phyloP scores from a whole-genome alignment of 2,888 invertebrate genomes.

The Trissolcus japonicus region DNA sequence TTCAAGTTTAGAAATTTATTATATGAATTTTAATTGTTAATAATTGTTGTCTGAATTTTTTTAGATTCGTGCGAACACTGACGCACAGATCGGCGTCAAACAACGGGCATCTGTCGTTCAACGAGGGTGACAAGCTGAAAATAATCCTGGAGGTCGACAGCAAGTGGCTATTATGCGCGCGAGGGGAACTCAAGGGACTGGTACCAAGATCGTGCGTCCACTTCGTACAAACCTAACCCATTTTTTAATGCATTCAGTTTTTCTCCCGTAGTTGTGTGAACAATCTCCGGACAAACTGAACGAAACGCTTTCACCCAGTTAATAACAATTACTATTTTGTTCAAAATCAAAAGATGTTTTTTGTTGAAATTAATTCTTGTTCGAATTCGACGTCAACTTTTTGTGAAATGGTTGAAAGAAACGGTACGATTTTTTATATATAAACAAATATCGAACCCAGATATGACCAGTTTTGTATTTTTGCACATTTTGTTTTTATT shows the following conservation, averaged over 20 bases:
- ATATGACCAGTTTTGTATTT: no score
- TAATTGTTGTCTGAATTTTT: slow-evolving; percentile 56
- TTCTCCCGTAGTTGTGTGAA: slow-evolving; percentile 12
- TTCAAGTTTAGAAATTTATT: not conserved
- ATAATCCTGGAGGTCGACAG: slow-evolving; percentile 86
- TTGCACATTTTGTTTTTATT: no score
- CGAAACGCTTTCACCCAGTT: slow-evolving; percentile 20
- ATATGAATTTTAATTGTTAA: no score
- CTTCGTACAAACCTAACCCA: slow-evolving; percentile 71
- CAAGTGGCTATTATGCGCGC: slow-evolving; percentile 85
- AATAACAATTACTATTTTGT: not conserved
- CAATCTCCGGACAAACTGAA: slow-evolving; percentile 31
- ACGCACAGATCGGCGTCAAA: slow-evolving; percentile 86
- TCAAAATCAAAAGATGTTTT: not conserved
- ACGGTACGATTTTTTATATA: no score
- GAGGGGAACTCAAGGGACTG: slow-evolving; percentile 86
- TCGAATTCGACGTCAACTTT: no score
- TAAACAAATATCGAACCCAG: no score
- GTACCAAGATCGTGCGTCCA: slow-evolving; percentile 84
- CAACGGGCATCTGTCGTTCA: slow-evolving; percentile 86
- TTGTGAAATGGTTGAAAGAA: no score
- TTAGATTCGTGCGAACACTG: slow-evolving; percentile 84
- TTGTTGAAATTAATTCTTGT: not conserved
- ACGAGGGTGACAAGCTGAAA: slow-evolving; percentile 85
- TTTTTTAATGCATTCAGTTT: slow-evolving; percentile 28